phyloP scores from a whole-genome alignment of 2,113 vertebrate species.

The Cyphomyrus plagiostoma region DNA sequence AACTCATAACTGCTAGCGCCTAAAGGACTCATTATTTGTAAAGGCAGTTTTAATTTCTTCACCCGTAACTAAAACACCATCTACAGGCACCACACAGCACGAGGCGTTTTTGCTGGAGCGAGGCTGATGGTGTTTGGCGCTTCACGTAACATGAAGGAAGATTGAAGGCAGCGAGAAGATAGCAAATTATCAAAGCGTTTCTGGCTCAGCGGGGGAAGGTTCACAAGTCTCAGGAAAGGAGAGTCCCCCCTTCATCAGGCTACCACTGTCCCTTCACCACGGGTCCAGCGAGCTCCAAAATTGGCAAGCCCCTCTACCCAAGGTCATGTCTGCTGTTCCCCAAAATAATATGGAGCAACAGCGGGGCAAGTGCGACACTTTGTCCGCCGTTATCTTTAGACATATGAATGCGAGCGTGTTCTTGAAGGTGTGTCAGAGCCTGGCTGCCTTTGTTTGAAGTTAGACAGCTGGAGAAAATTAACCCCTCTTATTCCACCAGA shows the following conservation, averaged over 20 bases:
- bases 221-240: background rate
- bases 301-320: slow-evolving; percentile 76
- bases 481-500: slow-evolving; percentile 30
- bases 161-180: background rate
- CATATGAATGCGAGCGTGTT: slow-evolving; percentile 74
- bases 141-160: background rate
- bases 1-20: background rate
- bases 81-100: background rate
- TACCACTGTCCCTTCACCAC: slow-evolving; percentile 28
- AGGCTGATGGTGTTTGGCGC: background rate
- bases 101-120: background rate
- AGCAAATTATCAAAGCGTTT: background rate
- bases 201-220: background rate
- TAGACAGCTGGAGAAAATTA: slow-evolving; percentile 37
- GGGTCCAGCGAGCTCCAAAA: slow-evolving; percentile 76
- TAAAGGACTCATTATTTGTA: background rate
- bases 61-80: background rate
- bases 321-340: slow-evolving; percentile 79
- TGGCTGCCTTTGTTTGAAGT: slow-evolving; percentile 61
- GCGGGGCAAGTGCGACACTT: slow-evolving; percentile 75
- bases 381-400: slow-evolving; percentile 80
- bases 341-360: slow-evolving; percentile 81
- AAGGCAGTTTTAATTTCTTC: background rate
- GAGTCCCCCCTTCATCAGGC: slow-evolving; percentile 10
- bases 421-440: slow-evolving; percentile 74